These are phyloP conservation scores for Mesocentrotus franciscanus DNA, from an alignment of 53 echinoderm and acorn worm genomes.

Conservation along the genomic window DNA sequence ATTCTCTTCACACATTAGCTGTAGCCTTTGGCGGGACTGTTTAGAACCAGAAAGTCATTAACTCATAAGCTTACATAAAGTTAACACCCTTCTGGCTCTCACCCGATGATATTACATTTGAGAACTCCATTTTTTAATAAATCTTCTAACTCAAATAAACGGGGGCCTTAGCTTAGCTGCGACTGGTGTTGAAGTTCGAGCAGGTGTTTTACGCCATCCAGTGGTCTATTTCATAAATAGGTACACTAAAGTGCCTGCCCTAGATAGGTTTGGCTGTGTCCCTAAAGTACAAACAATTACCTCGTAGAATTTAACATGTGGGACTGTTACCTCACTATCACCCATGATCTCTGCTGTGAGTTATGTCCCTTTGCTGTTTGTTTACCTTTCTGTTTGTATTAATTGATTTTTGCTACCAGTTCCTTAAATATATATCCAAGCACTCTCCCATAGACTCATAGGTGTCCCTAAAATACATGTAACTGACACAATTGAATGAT, in stretches of 20 bases:
- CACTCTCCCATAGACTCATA: background rate
- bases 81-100: no score
- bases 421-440: background rate
- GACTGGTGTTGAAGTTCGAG: slow-evolving; percentile 37
- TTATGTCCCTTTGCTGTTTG: background rate
- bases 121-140: slow-evolving; percentile 8
- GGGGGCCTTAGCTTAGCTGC: slow-evolving; percentile 4
- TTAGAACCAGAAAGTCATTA: background rate
- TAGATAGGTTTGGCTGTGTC: background rate
- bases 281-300: slow-evolving; percentile 36
- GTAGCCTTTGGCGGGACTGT: background rate
- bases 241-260: background rate
- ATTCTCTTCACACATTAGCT: slow-evolving; percentile 6
- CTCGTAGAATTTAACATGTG: slow-evolving; percentile 8
- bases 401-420: background rate
- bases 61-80: background rate
- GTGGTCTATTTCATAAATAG: slow-evolving; percentile 28
- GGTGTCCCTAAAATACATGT: background rate
- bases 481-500: background rate
- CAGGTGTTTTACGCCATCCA: slow-evolving; percentile 26
- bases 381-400: background rate
- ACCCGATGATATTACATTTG: background rate
- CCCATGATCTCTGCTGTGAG: background rate
- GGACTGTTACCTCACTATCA: background rate
- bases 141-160: background rate